Evolutionary conservation across 2,888 invertebrate genomes (phyloP).

Genomic region (Ischnus inquisitorius): DNA sequence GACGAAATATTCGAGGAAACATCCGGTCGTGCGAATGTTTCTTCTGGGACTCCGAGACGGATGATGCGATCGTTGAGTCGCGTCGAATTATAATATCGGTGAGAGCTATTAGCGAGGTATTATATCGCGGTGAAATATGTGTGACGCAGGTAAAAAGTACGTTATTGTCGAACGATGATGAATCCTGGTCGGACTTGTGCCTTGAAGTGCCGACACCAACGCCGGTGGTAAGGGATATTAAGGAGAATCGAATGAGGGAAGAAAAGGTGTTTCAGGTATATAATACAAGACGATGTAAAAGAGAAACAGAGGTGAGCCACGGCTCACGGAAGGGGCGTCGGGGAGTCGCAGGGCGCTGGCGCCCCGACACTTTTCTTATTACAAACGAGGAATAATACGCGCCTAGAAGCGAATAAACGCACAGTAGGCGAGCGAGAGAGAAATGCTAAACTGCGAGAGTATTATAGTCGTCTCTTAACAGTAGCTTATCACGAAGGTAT

Average conservation of each 20-base stretch:
- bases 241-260: constrained; percentile 8
- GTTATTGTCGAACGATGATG: constrained; percentile 13
- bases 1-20: constrained; percentile 31
- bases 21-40: constrained; percentile 30
- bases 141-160: constrained; percentile 18
- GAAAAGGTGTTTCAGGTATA: constrained; percentile 42
- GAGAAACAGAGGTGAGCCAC: constrained; percentile 35
- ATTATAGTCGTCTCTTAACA: constrained; percentile 54
- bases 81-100: constrained; percentile 7
- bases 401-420: constrained; percentile 47
- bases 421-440: constrained; percentile 6
- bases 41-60: not conserved
- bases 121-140: constrained; percentile 27
- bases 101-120: constrained; percentile 34
- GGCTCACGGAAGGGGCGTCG: constrained; percentile 50
- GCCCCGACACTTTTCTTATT: constrained; percentile 22
- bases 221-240: not conserved
- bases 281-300: constrained; percentile 21
- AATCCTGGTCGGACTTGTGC: constrained; percentile 9
- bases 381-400: constrained; percentile 48
- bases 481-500: constrained; percentile 73
- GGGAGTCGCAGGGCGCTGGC: constrained; percentile 36
- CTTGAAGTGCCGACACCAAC: constrained; percentile 23
- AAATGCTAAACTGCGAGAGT: constrained; percentile 17
- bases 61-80: constrained; percentile 34